These are phyloP conservation scores for Hyles euphorbiae DNA, from an alignment of 1,140 invertebrate genomes.

Conservation along the genomic window DNA sequence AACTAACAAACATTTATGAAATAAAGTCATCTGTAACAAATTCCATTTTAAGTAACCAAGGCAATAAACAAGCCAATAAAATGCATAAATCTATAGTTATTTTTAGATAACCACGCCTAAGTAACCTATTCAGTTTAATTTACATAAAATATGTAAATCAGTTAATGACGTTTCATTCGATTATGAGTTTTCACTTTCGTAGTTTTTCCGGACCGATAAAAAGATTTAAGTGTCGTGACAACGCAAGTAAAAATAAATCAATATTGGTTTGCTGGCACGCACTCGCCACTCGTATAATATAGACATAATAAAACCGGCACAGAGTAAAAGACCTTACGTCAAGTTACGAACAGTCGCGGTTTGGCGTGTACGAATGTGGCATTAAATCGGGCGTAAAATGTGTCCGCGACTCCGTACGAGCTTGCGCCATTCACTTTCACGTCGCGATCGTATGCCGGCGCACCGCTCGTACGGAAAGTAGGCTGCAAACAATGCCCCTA, in stretches of 20 bases:
- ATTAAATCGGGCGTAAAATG: constrained; percentile 53
- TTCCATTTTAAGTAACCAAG: too few species aligned
- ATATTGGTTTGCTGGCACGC: constrained; percentile 7
- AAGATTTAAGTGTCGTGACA: too few species aligned
- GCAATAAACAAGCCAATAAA: too few species aligned
- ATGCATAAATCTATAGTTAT: too few species aligned
- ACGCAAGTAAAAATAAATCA: neutral
- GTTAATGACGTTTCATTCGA: too few species aligned
- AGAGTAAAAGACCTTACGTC: constrained; percentile 14
- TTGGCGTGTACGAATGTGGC: constrained; percentile 47
- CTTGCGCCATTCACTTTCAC: constrained; percentile 70
- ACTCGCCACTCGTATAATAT: constrained; percentile 2
- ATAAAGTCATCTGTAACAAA: too few species aligned
- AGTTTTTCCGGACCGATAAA: too few species aligned
- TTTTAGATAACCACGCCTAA: too few species aligned
- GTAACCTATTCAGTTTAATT: too few species aligned
- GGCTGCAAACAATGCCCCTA: constrained; percentile 63
- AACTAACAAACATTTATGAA: too few species aligned
- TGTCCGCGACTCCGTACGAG: constrained; percentile 41
- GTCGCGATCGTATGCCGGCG: constrained; percentile 33
- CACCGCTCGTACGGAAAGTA: constrained; percentile 52
- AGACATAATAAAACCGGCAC: constrained; percentile 12
- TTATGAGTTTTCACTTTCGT: too few species aligned
- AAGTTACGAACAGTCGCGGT: constrained; percentile 20
- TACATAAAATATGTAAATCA: too few species aligned